Conservation (phyloP, 2,888 invertebrate genomes). For the Tuta absoluta region DNA sequence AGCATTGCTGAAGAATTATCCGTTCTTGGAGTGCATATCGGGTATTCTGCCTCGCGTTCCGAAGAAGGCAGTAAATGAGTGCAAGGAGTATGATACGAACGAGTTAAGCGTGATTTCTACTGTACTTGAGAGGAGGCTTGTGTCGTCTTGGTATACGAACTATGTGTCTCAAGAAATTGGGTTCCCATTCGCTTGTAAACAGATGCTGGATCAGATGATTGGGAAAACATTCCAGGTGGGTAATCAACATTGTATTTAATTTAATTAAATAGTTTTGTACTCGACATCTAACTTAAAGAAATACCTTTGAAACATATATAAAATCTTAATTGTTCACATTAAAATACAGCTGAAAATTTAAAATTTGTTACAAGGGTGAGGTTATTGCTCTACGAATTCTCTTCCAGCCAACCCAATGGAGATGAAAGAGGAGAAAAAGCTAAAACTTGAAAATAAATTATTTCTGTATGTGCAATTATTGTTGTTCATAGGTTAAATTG, state of each 20-base stretch:
- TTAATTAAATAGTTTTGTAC: too few relatives aligned
- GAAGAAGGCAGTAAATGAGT: constrained; percentile 39
- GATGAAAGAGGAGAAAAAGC: too few relatives aligned
- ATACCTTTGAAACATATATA: too few relatives aligned
- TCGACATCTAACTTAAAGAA: background rate
- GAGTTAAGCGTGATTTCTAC: constrained; percentile 73
- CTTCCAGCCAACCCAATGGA: too few relatives aligned
- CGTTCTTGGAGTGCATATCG: constrained; percentile 49
- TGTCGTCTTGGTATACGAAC: constrained; percentile 75
- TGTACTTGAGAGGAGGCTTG: constrained; percentile 68
- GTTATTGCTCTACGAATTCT: too few relatives aligned
- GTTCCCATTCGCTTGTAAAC: constrained; percentile 77
- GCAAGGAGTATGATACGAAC: constrained; percentile 70
- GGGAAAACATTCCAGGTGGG: constrained; percentile 71
- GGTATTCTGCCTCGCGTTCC: constrained; percentile 49
- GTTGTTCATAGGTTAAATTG: too few relatives aligned
- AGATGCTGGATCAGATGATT: constrained; percentile 76
- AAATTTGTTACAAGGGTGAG: too few relatives aligned
- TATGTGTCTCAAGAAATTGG: constrained; percentile 75
- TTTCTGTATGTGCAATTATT: too few relatives aligned
- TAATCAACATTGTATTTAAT: constrained; percentile 24
- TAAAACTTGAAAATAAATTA: too few relatives aligned
- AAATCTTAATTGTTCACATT: too few relatives aligned
- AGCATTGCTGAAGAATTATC: constrained; percentile 51
- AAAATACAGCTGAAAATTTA: too few relatives aligned